Conservation (phyloP, 2,113 vertebrate species). For the Chaetodon trifascialis region DNA sequence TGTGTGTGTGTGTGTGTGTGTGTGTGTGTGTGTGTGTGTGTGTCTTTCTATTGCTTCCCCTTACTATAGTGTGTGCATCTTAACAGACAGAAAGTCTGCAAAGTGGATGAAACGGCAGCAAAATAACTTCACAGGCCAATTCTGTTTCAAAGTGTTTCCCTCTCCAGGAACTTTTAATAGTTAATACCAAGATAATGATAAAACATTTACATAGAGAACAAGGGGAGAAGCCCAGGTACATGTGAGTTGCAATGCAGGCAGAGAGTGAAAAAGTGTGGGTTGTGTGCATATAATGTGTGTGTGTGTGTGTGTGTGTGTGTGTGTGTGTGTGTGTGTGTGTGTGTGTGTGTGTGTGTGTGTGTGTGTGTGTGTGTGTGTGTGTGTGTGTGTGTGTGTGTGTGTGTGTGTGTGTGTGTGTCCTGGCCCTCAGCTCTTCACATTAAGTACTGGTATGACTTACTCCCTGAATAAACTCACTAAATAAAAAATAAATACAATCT, state of each 20-base stretch:
- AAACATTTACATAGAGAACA: conserved; percentile 35
- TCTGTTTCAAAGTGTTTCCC: neutral
- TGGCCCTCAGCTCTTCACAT: conserved; percentile 49
- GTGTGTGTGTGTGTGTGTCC: neutral
- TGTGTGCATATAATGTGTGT: conserved; percentile 1
- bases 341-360: neutral
- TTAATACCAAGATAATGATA: conserved; percentile 6
- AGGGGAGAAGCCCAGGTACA: conserved; percentile 10
- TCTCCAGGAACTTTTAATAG: conserved; percentile 1
- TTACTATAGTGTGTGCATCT: neutral
- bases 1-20: neutral
- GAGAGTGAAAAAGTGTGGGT: conserved; percentile 25
- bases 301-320: conserved; percentile 3
- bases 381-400: conserved; percentile 5
- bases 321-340: neutral
- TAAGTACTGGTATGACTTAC: conserved; percentile 73
- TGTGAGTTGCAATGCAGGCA: neutral
- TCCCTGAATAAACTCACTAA: conserved; percentile 75
- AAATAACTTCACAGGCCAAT: neutral
- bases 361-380: conserved; percentile 8
- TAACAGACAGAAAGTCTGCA: neutral
- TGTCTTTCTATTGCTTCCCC: neutral
- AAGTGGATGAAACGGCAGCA: neutral
- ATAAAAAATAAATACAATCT: conserved; percentile 79
- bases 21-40: conserved; percentile 1